Evolutionary conservation across 2,888 invertebrate species (phyloP), one percentile per base, ranked within the genome.

Genomic region (Actias luna): DNA sequence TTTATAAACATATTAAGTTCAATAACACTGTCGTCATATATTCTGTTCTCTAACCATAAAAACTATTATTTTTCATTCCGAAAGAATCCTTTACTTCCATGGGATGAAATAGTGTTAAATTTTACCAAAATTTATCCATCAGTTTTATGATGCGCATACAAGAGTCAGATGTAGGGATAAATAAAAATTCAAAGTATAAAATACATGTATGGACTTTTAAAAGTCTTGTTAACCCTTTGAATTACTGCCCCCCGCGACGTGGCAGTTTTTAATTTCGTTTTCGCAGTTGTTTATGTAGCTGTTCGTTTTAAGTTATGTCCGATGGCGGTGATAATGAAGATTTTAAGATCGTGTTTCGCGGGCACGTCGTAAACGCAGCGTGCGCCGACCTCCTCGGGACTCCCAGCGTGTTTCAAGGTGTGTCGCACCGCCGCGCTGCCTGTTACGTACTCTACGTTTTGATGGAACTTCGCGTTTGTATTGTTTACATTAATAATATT

Each of bases 281-380:
- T 74, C 71, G 69, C 75, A 73, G 73, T 82, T 77, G 80, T 85
- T 85, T 83, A 83, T 84, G 74, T 63, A 63, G 63, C 68, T 72
- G 74, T 70, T 63, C 65, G 69, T 70, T 70, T 69, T 79, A 80
- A 84, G 68, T 71, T 78, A 83, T 78, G 73, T 78, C 76, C 76
- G 84, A 82, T 83, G 80, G 76, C 69, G 65, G 77, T 73, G 84
- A 86, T 87, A 85, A 85, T 86, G 83, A 84, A 84, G 85, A 84
- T 77, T 79, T 82, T 76, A 80, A 81, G 84, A 74, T 87, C 85
- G 69, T 73, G 82, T 88, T 87, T 80, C 86, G 75, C 70, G 68
- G 71, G 75, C 83, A 82, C 82, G 82, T 80, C 78, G 81, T 79
- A 76, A 79, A 75, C 65, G 74, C 83, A 81, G 79, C 80, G 79